Conservation (phyloP, 2,797 vertebrate species). For the Spatula versicolor region DNA sequence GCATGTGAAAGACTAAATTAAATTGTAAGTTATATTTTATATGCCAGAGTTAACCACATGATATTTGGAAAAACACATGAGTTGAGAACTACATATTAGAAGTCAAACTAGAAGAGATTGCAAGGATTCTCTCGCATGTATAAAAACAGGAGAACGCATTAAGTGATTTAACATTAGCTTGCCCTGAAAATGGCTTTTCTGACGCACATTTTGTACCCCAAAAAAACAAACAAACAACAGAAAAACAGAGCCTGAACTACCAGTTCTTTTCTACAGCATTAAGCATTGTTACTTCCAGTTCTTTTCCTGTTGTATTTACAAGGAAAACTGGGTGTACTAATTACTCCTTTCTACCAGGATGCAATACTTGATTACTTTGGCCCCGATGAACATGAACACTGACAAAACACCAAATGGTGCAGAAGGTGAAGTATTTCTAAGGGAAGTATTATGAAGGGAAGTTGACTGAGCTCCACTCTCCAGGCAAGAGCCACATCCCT, state of each 20-base stretch:
- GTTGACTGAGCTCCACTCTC: not conserved
- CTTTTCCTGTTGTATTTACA: slow-evolving; percentile 6
- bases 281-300: not conserved
- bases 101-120: not conserved
- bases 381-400: not conserved
- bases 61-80: not conserved
- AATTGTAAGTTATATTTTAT: not conserved
- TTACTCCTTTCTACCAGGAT: slow-evolving; percentile 38
- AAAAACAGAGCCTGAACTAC: not conserved
- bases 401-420: slow-evolving; percentile 28
- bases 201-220: not conserved
- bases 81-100: not conserved
- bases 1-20: not conserved
- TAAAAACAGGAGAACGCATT: not conserved
- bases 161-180: not conserved
- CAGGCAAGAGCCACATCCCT: not conserved
- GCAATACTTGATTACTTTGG: slow-evolving; percentile 35
- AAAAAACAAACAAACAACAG: not conserved
- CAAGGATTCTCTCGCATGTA: not conserved
- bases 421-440: slow-evolving; percentile 25
- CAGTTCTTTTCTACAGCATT: not conserved
- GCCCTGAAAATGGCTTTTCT: not conserved
- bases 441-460: slow-evolving; percentile 25
- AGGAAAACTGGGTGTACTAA: slow-evolving; percentile 36
- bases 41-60: not conserved